These are phyloP conservation scores for Entomobrya multifasciata DNA, from an alignment of 2,888 invertebrate species.

Conservation along the genomic window DNA sequence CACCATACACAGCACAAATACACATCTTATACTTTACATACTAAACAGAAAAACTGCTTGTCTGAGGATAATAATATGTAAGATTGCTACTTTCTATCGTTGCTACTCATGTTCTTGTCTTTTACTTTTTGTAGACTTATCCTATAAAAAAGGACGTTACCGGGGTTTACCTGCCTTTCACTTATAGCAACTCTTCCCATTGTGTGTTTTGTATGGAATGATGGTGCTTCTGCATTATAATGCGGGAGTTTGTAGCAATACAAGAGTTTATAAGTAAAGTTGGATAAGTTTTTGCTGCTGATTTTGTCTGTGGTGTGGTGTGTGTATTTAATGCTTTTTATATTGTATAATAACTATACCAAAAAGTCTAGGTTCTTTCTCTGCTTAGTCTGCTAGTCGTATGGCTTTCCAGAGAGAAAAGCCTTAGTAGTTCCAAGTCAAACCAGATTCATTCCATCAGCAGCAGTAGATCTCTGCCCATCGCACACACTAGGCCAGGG, in stretches of 20 bases:
- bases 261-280: constrained; percentile 8
- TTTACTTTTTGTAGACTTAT: neutral
- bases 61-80: neutral
- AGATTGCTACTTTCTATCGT: constrained; percentile 15
- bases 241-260: neutral
- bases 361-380: neutral
- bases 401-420: constrained; percentile 5
- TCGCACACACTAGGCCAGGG: constrained; percentile 23
- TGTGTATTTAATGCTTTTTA: constrained; percentile 26
- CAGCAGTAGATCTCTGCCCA: constrained; percentile 45
- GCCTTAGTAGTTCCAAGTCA: constrained; percentile 8
- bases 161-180: constrained; percentile 48
- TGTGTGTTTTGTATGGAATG: neutral
- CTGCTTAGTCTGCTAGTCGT: neutral
- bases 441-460: constrained; percentile 19
- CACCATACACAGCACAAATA: neutral
- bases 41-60: neutral
- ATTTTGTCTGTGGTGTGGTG: constrained; percentile 13
- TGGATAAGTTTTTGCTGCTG: constrained; percentile 13
- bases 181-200: neutral
- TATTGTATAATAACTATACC: neutral
- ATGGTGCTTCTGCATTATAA: neutral
- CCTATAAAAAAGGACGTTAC: constrained; percentile 23
- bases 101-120: neutral
- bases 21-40: neutral